Conservation (phyloP, 1,140 invertebrate species). For the Caenorhabditis remanei region DNA sequence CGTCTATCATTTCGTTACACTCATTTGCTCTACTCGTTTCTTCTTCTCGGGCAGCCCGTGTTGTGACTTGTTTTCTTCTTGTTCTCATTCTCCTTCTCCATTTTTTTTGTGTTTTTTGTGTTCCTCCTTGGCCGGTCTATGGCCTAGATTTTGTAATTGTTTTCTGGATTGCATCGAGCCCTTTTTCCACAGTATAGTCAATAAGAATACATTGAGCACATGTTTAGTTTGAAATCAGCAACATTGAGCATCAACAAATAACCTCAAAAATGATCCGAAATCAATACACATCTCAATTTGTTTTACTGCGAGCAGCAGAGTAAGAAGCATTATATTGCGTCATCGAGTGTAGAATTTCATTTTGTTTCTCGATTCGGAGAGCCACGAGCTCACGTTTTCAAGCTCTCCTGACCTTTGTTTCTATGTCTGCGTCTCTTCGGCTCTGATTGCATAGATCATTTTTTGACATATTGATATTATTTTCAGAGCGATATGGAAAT, state of each 20-base stretch:
- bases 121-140: not conserved
- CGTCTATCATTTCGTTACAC: not conserved
- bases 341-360: constrained; percentile 28
- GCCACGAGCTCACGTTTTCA: not conserved
- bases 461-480: not conserved
- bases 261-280: not conserved
- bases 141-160: not conserved
- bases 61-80: constrained; percentile 35
- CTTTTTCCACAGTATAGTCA: not conserved
- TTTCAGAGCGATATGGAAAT: constrained; percentile 14
- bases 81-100: constrained; percentile 36
- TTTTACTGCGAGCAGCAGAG: not conserved
- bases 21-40: constrained; percentile 7
- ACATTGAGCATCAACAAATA: no score
- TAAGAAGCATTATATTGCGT: not conserved
- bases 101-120: constrained; percentile 19
- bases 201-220: not conserved
- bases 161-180: not conserved
- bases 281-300: not conserved
- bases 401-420: not conserved
- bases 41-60: constrained; percentile 9
- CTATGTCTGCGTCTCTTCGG: not conserved
- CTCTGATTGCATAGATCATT: not conserved
- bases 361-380: not conserved
- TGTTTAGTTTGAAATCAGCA: no score